Percentiles rank a stretch among this genome's conserved stretches.
Conservation (phyloP, 2,113 vertebrate genomes). For the Orthonyx spaldingii region DNA sequence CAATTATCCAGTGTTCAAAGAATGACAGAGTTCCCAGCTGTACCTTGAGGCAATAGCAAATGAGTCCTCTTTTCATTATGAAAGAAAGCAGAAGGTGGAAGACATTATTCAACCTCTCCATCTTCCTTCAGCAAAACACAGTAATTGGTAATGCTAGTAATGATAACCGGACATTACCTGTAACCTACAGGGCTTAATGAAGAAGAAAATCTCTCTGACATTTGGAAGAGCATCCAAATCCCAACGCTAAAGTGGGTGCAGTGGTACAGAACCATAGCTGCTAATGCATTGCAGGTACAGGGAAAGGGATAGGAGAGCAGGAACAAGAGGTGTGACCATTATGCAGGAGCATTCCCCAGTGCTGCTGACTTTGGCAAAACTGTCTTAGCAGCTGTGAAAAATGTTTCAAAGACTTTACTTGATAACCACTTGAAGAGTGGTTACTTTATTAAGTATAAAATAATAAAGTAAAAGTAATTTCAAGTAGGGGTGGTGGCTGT, state of each 20-base stretch:
- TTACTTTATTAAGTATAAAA: no score
- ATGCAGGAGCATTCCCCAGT: not conserved
- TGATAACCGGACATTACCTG: not conserved
- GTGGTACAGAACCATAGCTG: not conserved
- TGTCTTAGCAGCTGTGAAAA: not conserved
- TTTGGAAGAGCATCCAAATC: not conserved
- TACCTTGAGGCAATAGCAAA: constrained; percentile 21
- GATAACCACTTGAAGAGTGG: not conserved
- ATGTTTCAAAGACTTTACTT: not conserved
- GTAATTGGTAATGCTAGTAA: not conserved
- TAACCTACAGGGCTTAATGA: constrained; percentile 36
- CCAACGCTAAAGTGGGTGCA: not conserved
- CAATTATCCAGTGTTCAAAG: constrained; percentile 3
- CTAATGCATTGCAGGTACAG: not conserved
- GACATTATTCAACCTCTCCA: not conserved
- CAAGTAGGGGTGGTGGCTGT: not conserved
- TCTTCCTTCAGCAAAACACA: constrained; percentile 11
- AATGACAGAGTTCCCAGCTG: not conserved
- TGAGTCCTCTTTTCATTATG: constrained; percentile 8
- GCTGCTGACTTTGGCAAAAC: not conserved
- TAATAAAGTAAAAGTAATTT: not conserved
- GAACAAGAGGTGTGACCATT: not conserved
- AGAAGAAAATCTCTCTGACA: constrained; percentile 33
- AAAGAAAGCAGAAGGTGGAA: constrained; percentile 33
- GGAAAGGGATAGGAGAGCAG: not conserved